Percentiles rank a stretch among this genome's conserved stretches.
These are phyloP conservation scores for Drosophila merina DNA, from an alignment of 2,888 invertebrate species.

Conservation along the genomic window DNA sequence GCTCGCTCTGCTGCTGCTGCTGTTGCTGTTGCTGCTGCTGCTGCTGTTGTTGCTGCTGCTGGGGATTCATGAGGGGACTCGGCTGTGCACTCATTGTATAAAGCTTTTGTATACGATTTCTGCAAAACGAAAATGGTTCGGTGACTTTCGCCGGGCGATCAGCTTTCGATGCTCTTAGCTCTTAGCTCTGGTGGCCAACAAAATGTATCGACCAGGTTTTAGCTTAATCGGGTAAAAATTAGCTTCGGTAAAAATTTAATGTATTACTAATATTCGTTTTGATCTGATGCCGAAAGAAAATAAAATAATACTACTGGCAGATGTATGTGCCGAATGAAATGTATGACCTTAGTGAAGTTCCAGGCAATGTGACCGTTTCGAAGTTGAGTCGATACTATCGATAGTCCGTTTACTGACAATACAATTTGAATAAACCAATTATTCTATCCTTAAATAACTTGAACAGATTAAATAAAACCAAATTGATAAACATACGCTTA, in stretches of 20 bases:
- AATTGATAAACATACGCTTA: not conserved
- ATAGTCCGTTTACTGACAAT: not conserved
- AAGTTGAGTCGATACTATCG: not conserved
- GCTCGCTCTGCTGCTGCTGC: conserved; percentile 84
- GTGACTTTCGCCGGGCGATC: not conserved
- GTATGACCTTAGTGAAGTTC: not conserved
- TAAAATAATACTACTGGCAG: not conserved
- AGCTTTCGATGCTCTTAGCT: not conserved
- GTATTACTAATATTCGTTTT: not conserved
- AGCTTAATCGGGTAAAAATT: not conserved
- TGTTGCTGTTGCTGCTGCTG: conserved; percentile 70
- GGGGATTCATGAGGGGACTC: conserved; percentile 88
- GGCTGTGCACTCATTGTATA: conserved; percentile 89
- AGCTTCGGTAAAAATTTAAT: not conserved
- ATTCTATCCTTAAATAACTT: not conserved
- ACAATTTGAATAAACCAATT: not conserved
- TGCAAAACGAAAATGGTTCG: not conserved
- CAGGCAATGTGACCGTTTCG: conserved; percentile 6
- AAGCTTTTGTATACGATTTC: not conserved
- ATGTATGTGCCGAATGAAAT: conserved; percentile 2
- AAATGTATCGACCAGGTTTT: not conserved
- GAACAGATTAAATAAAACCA: not conserved
- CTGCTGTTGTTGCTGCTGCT: conserved; percentile 82
- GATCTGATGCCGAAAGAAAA: conserved; percentile 3
- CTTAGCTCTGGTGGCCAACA: not conserved